Percentiles rank a stretch among this genome's conserved stretches.
Evolutionary conservation across 2,888 invertebrate species (phyloP).

Genomic region (Eurois occulta): DNA sequence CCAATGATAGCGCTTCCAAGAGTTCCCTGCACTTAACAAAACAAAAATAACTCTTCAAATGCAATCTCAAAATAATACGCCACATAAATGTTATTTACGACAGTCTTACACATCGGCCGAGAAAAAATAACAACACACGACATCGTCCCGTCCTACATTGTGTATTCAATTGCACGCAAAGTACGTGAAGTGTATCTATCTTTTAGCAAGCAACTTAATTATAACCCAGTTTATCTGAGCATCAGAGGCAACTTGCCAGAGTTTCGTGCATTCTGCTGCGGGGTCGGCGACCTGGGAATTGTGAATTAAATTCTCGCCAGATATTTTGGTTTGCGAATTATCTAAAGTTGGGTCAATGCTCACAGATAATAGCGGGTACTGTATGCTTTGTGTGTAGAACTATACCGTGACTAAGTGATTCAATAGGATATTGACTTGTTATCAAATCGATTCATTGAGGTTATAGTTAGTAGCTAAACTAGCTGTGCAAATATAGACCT

Average conservation of each 20-base stretch:
- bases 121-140: conserved; percentile 44
- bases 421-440: not conserved
- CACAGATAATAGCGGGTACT: conserved; percentile 50
- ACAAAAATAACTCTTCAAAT: conserved; percentile 57
- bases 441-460: not conserved
- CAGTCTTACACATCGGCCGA: conserved; percentile 7
- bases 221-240: conserved; percentile 69
- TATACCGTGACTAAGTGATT: conserved; percentile 3
- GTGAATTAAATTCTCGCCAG: conserved; percentile 66
- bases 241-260: conserved; percentile 75
- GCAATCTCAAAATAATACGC: conserved; percentile 60
- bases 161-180: conserved; percentile 56
- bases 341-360: conserved; percentile 64
- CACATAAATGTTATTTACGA: conserved; percentile 49
- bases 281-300: conserved; percentile 69
- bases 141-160: conserved; percentile 34
- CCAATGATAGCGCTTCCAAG: conserved; percentile 21
- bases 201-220: conserved; percentile 68
- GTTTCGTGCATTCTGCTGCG: conserved; percentile 68
- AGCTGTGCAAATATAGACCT: not conserved
- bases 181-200: conserved; percentile 62
- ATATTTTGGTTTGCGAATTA: conserved; percentile 66
- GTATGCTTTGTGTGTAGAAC: conserved; percentile 31
- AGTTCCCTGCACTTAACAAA: conserved; percentile 46
- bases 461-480: not conserved